Evolutionary conservation across 2,888 invertebrate species (phyloP).

Genomic region (Xestobium rufovillosum): DNA sequence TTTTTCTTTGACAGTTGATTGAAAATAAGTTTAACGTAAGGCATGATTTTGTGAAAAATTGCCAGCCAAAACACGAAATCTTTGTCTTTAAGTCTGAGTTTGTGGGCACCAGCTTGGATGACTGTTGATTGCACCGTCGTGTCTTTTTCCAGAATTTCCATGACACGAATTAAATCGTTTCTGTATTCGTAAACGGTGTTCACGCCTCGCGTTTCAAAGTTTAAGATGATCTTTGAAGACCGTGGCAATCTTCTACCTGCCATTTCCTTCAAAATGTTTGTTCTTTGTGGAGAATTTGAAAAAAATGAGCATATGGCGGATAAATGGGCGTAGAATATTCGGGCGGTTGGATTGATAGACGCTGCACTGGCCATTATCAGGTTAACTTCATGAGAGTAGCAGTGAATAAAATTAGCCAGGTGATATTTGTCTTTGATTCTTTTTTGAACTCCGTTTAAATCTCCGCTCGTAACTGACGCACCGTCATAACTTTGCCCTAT

Average conservation of each 20-base stretch:
- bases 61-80: slow-evolving; percentile 18
- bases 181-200: slow-evolving; percentile 12
- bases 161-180: slow-evolving; percentile 7
- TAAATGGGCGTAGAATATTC: slow-evolving; percentile 4
- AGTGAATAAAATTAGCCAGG: slow-evolving; percentile 16
- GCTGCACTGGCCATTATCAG: slow-evolving; percentile 6
- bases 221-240: slow-evolving; percentile 4
- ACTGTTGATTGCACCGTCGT: not conserved
- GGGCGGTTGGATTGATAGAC: not conserved
- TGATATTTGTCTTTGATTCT: slow-evolving; percentile 10
- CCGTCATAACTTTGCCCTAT: slow-evolving; percentile 19
- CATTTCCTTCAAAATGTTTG: not conserved
- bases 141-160: slow-evolving; percentile 7
- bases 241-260: slow-evolving; percentile 5
- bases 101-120: not conserved
- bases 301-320: slow-evolving; percentile 6
- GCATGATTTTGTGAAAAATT: slow-evolving; percentile 20
- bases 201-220: slow-evolving; percentile 10
- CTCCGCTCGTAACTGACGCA: slow-evolving; percentile 7
- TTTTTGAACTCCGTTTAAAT: slow-evolving; percentile 12
- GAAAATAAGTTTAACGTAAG: slow-evolving; percentile 14
- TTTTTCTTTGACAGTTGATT: not conserved
- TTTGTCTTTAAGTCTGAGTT: slow-evolving; percentile 4
- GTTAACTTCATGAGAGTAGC: slow-evolving; percentile 15
- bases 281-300: slow-evolving; percentile 8